Conservation (phyloP, 35 echinoderm and acorn worm species). For the Lytechinus variegatus region DNA sequence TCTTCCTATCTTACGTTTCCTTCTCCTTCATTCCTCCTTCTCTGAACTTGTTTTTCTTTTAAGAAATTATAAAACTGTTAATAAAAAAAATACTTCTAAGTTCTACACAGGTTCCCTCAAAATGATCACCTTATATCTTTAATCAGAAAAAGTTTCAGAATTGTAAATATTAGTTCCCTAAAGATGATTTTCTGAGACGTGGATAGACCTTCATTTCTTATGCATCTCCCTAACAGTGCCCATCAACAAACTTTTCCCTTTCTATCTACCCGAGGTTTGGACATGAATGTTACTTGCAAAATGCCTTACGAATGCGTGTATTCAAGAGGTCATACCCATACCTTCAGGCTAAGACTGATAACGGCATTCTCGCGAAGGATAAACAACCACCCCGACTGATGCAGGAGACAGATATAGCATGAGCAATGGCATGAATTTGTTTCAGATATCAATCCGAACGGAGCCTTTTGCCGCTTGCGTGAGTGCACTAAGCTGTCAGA, state of each 20-base stretch:
- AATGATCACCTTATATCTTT: no score
- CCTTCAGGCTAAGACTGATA: neutral
- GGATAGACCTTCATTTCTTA: no score
- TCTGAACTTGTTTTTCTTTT: no score
- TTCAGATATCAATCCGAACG: neutral
- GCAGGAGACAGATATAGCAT: neutral
- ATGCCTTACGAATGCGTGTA: neutral
- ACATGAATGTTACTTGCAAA: neutral
- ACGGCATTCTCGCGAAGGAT: neutral
- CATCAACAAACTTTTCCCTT: neutral
- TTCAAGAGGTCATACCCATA: neutral
- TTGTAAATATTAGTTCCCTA: no score
- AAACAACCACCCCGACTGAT: neutral
- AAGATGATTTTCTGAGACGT: no score
- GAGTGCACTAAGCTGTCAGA: neutral
- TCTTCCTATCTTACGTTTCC: no score
- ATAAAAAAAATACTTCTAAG: no score
- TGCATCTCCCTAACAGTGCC: neutral
- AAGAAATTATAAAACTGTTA: no score
- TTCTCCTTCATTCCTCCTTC: no score
- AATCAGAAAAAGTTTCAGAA: no score
- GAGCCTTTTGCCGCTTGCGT: neutral
- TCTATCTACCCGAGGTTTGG: neutral
- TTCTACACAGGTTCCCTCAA: no score
- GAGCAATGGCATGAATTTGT: neutral